These are phyloP conservation scores for Eunapius fragilis DNA, from an alignment of 37 sponge, comb jelly and placozoan species.

Conservation along the genomic window DNA sequence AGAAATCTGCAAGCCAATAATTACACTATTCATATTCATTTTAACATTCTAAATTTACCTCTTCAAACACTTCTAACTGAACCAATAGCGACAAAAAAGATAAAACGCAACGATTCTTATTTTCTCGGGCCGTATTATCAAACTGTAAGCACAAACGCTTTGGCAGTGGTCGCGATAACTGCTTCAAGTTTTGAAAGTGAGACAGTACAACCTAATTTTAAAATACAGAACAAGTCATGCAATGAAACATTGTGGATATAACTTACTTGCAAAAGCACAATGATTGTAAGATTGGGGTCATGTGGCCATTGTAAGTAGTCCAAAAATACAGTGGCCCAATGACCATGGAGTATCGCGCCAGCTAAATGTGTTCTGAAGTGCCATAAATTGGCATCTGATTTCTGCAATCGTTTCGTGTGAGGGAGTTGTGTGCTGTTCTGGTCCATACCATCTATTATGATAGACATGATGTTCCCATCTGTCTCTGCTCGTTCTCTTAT, in stretches of 20 bases:
- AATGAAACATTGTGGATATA: background rate
- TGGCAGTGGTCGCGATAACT: constrained; percentile 1
- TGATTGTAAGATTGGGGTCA: constrained; percentile 58
- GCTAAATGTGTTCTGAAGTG: constrained; percentile 44
- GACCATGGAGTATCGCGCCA: constrained; percentile 26
- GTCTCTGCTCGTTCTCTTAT: constrained; percentile 27
- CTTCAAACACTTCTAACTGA: constrained; percentile 3
- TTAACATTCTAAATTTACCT: constrained; percentile 1
- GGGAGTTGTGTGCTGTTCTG: constrained; percentile 44
- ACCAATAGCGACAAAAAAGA: background rate
- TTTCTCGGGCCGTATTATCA: constrained; percentile 6
- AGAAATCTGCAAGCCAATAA: constrained; percentile 5
- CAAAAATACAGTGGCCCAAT: constrained; percentile 5
- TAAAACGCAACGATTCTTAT: constrained; percentile 5
- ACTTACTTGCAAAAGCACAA: constrained; percentile 10
- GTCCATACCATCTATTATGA: constrained; percentile 67
- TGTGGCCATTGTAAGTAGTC: constrained; percentile 45
- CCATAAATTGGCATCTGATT: constrained; percentile 55
- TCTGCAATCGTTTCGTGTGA: background rate
- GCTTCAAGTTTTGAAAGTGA: background rate
- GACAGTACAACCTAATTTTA: background rate
- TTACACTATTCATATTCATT: background rate
- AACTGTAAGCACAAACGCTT: background rate
- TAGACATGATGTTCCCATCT: constrained; percentile 17
- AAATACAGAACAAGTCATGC: background rate